Evolutionary conservation across 1,140 invertebrate species (phyloP).

Genomic region (Sycobia sp.): DNA sequence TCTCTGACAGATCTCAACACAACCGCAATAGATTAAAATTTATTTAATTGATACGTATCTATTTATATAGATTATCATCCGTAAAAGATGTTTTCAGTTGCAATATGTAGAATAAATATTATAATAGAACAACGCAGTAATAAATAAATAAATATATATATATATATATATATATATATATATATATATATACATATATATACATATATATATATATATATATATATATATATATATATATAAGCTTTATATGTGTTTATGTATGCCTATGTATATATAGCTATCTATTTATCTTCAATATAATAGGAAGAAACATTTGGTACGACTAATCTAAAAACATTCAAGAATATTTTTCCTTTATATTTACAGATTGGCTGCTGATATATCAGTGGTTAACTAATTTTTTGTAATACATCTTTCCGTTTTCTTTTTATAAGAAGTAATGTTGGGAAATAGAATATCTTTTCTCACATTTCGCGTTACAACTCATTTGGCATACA

Average conservation of each 20-base stretch:
- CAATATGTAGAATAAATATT: constrained; percentile 59
- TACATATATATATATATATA: constrained; percentile 17
- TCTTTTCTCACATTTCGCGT: constrained; percentile 29
- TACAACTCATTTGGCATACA: constrained; percentile 16
- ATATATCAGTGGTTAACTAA: constrained; percentile 46
- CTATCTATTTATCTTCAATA: constrained; percentile 50
- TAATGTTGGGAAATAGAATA: constrained; percentile 11
- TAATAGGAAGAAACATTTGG: constrained; percentile 58
- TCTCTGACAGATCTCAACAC: constrained; percentile 33
- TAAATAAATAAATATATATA: constrained; percentile 59
- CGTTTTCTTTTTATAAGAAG: not conserved
- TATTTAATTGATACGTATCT: constrained; percentile 20
- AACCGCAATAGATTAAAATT: constrained; percentile 22
- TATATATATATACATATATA: constrained; percentile 48
- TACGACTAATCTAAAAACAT: constrained; percentile 58
- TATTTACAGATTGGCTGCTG: constrained; percentile 48
- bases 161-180: no score
- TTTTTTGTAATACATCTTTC: constrained; percentile 41
- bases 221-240: constrained; percentile 38
- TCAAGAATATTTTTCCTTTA: constrained; percentile 46
- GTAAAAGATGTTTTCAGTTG: constrained; percentile 34
- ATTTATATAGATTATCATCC: constrained; percentile 25
- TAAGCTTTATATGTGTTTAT: constrained; percentile 11
- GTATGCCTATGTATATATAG: constrained; percentile 42
- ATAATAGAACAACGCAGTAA: constrained; percentile 62